phyloP scores from a whole-genome alignment of 1,140 invertebrate genomes.

The Drosophila elegans region DNA sequence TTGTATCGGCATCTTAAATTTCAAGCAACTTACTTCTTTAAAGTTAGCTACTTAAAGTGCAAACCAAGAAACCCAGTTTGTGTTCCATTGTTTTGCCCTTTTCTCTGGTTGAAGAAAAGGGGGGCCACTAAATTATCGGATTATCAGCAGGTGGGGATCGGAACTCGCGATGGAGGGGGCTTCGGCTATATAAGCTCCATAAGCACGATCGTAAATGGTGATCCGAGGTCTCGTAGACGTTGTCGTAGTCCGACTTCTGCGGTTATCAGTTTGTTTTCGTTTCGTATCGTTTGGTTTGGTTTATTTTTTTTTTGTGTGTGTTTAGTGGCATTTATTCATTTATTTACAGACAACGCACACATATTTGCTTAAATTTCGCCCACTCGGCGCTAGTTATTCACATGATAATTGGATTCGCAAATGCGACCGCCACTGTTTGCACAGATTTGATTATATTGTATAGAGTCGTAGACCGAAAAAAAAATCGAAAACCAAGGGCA shows the following conservation, averaged over 20 bases:
- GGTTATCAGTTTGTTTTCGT: constrained; percentile 80
- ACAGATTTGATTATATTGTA: constrained; percentile 44
- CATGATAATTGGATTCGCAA: constrained; percentile 71
- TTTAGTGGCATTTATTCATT: constrained; percentile 73
- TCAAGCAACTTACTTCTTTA: background rate
- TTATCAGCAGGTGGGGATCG: constrained; percentile 29
- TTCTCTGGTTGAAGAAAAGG: background rate
- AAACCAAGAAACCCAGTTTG: background rate
- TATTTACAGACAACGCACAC: constrained; percentile 23
- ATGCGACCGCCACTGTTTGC: constrained; percentile 45
- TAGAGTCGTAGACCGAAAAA: constrained; percentile 3
- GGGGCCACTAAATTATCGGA: constrained; percentile 28
- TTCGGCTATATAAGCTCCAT: constrained; percentile 12
- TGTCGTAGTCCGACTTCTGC: constrained; percentile 75
- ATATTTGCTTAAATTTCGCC: constrained; percentile 69
- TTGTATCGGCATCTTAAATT: too few species aligned
- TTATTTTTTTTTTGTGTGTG: constrained; percentile 52
- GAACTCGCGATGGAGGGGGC: constrained; percentile 13
- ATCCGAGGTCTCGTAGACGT: constrained; percentile 43
- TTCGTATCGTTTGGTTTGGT: constrained; percentile 61
- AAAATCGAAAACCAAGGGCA: constrained; percentile 42
- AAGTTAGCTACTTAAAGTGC: background rate
- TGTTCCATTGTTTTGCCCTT: constrained; percentile 25
- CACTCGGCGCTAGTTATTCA: constrained; percentile 57
- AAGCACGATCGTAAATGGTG: constrained; percentile 41